A percentile compares a stretch with the other conserved stretches of the same genome.
Conservation (phyloP, 2,113 vertebrate genomes). For the Atherinomorus stipes region DNA sequence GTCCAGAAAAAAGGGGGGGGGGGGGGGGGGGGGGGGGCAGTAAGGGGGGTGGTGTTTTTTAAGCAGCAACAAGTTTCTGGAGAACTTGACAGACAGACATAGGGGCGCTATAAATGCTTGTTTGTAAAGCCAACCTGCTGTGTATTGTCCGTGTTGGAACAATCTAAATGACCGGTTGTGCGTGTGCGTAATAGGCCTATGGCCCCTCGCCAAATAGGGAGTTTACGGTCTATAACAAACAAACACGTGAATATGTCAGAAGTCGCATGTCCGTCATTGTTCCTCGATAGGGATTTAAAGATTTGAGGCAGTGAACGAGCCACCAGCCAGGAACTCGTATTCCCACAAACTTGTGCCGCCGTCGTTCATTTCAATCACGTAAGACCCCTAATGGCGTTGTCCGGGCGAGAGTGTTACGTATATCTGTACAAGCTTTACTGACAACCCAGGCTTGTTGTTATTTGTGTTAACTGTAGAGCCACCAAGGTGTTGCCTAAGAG, state of each 20-base stretch:
- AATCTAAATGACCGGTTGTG: conserved; percentile 53
- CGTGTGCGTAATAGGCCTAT: conserved; percentile 63
- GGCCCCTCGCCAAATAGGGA: conserved; percentile 64
- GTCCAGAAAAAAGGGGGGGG: neutral
- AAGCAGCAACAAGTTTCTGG: conserved; percentile 92
- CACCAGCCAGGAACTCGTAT: conserved; percentile 63
- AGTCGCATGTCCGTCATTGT: conserved; percentile 57
- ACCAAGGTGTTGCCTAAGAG: conserved; percentile 92
- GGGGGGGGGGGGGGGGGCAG: no score
- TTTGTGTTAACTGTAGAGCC: conserved; percentile 87
- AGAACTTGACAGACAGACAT: conserved; percentile 80
- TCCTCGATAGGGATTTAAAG: conserved; percentile 58
- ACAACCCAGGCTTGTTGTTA: conserved; percentile 87
- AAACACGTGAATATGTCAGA: conserved; percentile 61
- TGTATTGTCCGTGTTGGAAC: conserved; percentile 59
- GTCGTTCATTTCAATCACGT: conserved; percentile 91
- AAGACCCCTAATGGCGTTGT: conserved; percentile 91
- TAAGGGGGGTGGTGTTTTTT: conserved; percentile 43
- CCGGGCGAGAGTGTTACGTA: conserved; percentile 90
- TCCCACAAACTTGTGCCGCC: conserved; percentile 77
- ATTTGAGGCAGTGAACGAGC: conserved; percentile 55
- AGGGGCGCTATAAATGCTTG: conserved; percentile 69
- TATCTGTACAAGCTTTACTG: conserved; percentile 88
- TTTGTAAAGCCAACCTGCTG: conserved; percentile 79
- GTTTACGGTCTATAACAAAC: conserved; percentile 40